Percentiles rank a stretch among this genome's conserved stretches.
These are phyloP conservation scores for Oscheius sp. DNA, from an alignment of 2,888 invertebrate species.

Conservation along the genomic window DNA sequence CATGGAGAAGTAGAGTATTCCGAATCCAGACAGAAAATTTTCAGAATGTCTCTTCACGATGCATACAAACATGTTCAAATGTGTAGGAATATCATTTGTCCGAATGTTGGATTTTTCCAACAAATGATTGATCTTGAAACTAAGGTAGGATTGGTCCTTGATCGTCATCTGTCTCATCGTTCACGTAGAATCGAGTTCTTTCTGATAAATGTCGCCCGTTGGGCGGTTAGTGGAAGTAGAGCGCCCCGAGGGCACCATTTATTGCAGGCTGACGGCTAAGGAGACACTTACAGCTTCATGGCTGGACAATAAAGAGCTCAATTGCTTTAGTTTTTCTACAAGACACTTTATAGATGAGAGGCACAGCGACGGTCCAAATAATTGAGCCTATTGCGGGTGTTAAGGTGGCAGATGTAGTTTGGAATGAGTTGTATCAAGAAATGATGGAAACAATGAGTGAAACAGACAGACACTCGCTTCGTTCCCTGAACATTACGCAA, in stretches of 20 bases:
- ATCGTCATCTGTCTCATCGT: neutral
- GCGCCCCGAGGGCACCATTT: conserved; percentile 42
- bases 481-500: conserved; percentile 28
- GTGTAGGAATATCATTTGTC: conserved; percentile 58
- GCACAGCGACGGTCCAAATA: conserved; percentile 46
- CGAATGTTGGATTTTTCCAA: conserved; percentile 64
- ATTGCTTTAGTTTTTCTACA: neutral
- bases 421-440: conserved; percentile 61
- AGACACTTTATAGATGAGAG: conserved; percentile 37
- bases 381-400: conserved; percentile 58
- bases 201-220: conserved; percentile 14
- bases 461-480: conserved; percentile 47
- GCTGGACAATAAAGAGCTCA: conserved; percentile 6
- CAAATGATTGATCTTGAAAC: conserved; percentile 61
- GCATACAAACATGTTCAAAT: conserved; percentile 60
- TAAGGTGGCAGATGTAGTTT: conserved; percentile 63
- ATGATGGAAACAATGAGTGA: conserved; percentile 56
- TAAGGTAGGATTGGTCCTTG: conserved; percentile 37
- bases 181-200: conserved; percentile 10
- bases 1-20: conserved; percentile 48
- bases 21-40: neutral
- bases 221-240: conserved; percentile 3
- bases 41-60: conserved; percentile 54
- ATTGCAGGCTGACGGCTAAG: conserved; percentile 19
- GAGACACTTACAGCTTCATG: conserved; percentile 26